These are phyloP conservation scores for Drosophila athabasca DNA, from an alignment of 1,140 invertebrate genomes.

Conservation along the genomic window DNA sequence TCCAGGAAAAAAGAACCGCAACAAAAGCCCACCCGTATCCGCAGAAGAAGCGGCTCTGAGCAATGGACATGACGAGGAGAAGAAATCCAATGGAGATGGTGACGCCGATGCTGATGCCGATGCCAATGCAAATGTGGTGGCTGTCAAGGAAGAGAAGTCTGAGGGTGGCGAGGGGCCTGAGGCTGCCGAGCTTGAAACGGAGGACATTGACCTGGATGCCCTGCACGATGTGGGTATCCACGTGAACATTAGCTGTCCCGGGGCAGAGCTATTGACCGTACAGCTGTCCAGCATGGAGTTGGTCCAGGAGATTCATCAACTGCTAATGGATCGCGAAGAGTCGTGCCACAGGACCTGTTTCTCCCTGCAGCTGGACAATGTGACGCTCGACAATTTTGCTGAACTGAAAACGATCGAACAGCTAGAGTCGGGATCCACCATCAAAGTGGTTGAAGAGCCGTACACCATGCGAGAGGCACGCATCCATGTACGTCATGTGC, in stretches of 20 bases:
- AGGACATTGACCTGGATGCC: conserved; percentile 88
- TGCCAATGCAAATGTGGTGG: conserved; percentile 66
- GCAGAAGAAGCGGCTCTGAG: conserved; percentile 35
- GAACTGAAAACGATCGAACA: conserved; percentile 98
- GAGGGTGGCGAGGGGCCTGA: conserved; percentile 10
- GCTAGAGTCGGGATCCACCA: conserved; percentile 96
- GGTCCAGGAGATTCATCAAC: conserved; percentile 99
- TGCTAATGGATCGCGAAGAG: conserved; percentile 98
- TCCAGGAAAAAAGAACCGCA: conserved; percentile 71
- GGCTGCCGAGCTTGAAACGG: conserved; percentile 28
- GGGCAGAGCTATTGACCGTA: conserved; percentile 95
- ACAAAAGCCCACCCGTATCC: conserved; percentile 64
- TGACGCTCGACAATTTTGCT: conserved; percentile 98
- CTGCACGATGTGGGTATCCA: conserved; percentile 97
- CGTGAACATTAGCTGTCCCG: conserved; percentile 95
- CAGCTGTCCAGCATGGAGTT: conserved; percentile 98
- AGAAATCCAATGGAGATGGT: conserved; percentile 19
- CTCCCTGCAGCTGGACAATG: conserved; percentile 96
- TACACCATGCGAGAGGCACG: conserved; percentile 99
- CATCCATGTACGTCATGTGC: conserved; percentile 98
- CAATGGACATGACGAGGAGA: conserved; percentile 61
- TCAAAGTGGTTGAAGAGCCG: conserved; percentile 96
- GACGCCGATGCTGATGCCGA: conserved; percentile 20
- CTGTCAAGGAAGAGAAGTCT: conserved; percentile 3
- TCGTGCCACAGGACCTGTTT: conserved; percentile 99